Conservation (phyloP, 2,888 invertebrate genomes). For the Xanthia icteritia region DNA sequence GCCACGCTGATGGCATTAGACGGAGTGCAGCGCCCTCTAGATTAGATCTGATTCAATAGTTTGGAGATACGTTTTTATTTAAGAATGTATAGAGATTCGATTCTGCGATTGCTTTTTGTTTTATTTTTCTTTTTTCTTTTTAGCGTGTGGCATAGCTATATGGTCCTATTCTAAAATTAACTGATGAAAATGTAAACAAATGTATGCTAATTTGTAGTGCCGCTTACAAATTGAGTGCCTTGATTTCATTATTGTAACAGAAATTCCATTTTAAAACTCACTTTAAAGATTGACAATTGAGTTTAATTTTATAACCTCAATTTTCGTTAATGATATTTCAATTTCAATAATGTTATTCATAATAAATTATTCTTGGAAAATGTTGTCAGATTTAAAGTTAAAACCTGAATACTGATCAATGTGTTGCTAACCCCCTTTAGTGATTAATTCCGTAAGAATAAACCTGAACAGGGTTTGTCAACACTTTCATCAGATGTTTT, state of each 20-base stretch:
- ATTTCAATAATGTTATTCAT: background rate
- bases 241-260: too few relatives aligned
- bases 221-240: background rate
- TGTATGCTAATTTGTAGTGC: background rate
- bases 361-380: too few relatives aligned
- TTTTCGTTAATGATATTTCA: background rate
- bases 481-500: background rate
- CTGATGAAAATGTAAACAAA: background rate
- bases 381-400: too few relatives aligned
- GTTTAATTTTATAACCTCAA: background rate
- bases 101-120: constrained; percentile 7
- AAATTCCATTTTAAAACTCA: too few relatives aligned
- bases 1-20: constrained; percentile 23
- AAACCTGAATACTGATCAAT: too few relatives aligned
- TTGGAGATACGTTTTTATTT: constrained; percentile 24
- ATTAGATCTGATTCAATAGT: constrained; percentile 18
- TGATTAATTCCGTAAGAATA: background rate
- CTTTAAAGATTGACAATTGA: background rate
- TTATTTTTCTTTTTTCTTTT: background rate
- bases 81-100: background rate
- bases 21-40: constrained; percentile 28
- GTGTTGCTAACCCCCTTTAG: background rate
- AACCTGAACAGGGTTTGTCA: background rate
- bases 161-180: background rate
- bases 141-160: background rate